Base-by-base conservation (phyloP, 2,113 vertebrate species). In the Tachuris rubrigastra region DNA sequence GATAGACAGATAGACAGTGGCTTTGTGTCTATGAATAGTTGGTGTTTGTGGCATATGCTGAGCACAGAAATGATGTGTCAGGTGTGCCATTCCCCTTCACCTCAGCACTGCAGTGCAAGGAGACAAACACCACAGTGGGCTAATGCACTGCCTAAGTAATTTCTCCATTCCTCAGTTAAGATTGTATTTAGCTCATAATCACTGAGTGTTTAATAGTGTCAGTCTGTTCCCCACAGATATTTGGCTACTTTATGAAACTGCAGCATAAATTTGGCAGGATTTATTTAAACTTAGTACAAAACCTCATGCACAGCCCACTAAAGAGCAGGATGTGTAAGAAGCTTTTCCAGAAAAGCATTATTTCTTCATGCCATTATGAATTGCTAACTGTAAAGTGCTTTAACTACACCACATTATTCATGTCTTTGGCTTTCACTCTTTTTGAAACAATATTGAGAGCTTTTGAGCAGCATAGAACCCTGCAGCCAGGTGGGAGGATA, bases 201-300 rank as follows among this genome's bases (percentile, higher is more conserved):
- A 74, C 72, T 39, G 46, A 59, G 50, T 71, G 66, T 86, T 96
- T 82, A 90, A 90, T 66, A 41, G 63, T 50, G n/a, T 60, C 63
- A 47, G 67, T 66, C 91, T 85, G 87, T 8, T 92, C 60, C 53
- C 56, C 87, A 93, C 56, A 92, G 86, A 30, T 95, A 84, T n/a
- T 68, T 96, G 65, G 58, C 42, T 33, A 22, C 50, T 85, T 89
- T 27, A 60, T 83, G 83, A 94, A 96, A 90, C 12, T 85, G 71
- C 5, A 1, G 82, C 39, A 50, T 52, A 39, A 79, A 84, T 95
- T 89, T 90, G 75, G 58, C 93, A 90, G 88, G 49, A 27, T 81
- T 73, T 87, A 19, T 69, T 94, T 94, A 68, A 81, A 3, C 76
- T 93, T 80, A n/a, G 67, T 18, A 39, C 3, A 86, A 93, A 84